A percentile compares a stretch with the other conserved stretches of the same genome.
These are phyloP conservation scores for Falco naumanni DNA, from an alignment of 2,797 vertebrate genomes.

Conservation along the genomic window DNA sequence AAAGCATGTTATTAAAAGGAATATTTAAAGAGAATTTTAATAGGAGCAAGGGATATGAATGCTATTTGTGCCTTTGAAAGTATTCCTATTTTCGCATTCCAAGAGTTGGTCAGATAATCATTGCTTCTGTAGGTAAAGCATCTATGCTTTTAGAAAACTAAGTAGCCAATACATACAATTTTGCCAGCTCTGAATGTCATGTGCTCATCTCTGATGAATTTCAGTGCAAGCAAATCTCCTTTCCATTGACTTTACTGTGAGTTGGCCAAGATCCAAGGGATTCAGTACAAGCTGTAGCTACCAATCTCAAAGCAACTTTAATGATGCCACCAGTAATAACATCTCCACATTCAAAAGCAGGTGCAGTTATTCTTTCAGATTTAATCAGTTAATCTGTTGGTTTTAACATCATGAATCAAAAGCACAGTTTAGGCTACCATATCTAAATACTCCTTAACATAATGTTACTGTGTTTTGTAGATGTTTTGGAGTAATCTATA, in stretches of 20 bases:
- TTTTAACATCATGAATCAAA: slow-evolving; percentile 3
- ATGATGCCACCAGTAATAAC: neutral
- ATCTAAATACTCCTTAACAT: slow-evolving; percentile 1
- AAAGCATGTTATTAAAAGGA: neutral
- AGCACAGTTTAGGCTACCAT: neutral
- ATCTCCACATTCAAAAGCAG: neutral
- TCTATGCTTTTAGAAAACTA: neutral
- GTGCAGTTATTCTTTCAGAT: neutral
- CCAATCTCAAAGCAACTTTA: slow-evolving; percentile 1
- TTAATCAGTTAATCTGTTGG: slow-evolving; percentile 20
- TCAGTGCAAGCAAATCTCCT: neutral
- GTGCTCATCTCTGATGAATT: slow-evolving; percentile 17
- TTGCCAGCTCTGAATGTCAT: slow-evolving; percentile 3
- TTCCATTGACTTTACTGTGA: neutral
- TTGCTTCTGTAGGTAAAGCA: neutral
- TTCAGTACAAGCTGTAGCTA: slow-evolving; percentile 10
- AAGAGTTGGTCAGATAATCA: neutral
- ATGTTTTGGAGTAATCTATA: neutral
- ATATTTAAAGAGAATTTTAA: neutral
- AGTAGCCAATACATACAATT: neutral
- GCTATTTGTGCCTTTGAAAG: neutral
- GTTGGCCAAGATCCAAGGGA: neutral
- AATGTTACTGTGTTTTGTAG: neutral
- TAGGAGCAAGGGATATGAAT: neutral
- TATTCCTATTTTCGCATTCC: neutral